phyloP scores from a whole-genome alignment of 2,888 invertebrate genomes.

The Pogonocherus hispidulus region DNA sequence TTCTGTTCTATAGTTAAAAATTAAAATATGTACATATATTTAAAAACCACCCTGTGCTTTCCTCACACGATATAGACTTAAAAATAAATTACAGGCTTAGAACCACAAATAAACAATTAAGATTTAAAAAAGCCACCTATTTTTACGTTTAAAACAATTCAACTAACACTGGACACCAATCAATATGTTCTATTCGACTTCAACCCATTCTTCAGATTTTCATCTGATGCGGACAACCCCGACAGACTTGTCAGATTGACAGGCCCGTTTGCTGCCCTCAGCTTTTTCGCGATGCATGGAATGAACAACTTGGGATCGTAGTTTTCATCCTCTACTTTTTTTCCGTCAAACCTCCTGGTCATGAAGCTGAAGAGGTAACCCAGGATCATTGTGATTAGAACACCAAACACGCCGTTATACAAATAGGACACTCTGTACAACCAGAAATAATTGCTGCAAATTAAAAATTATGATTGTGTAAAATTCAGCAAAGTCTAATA shows the following conservation, averaged over 20 bases:
- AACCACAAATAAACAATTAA: neutral
- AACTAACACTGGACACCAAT: neutral
- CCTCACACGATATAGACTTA: neutral
- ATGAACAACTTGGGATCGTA: slow-evolving; percentile 74
- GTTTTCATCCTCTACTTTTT: slow-evolving; percentile 60
- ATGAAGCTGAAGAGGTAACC: slow-evolving; percentile 71
- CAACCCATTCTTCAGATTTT: slow-evolving; percentile 34
- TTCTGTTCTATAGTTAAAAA: no score
- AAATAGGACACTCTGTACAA: slow-evolving; percentile 81
- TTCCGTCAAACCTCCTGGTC: slow-evolving; percentile 60
- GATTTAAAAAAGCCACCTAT: neutral
- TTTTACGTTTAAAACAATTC: neutral
- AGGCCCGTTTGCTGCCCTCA: slow-evolving; percentile 16
- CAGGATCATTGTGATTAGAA: slow-evolving; percentile 69
- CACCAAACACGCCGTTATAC: slow-evolving; percentile 77
- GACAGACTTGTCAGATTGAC: slow-evolving; percentile 36
- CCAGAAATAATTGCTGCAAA: slow-evolving; percentile 72
- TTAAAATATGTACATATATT: neutral
- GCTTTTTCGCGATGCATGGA: slow-evolving; percentile 70
- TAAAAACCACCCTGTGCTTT: neutral
- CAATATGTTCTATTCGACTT: slow-evolving; percentile 22
- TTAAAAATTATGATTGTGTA: slow-evolving; percentile 50
- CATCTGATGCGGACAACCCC: slow-evolving; percentile 34
- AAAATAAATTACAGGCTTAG: neutral
- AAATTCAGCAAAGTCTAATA: no score